phyloP scores from a whole-genome alignment of 1,140 invertebrate genomes.

The Achatina immaculata region DNA sequence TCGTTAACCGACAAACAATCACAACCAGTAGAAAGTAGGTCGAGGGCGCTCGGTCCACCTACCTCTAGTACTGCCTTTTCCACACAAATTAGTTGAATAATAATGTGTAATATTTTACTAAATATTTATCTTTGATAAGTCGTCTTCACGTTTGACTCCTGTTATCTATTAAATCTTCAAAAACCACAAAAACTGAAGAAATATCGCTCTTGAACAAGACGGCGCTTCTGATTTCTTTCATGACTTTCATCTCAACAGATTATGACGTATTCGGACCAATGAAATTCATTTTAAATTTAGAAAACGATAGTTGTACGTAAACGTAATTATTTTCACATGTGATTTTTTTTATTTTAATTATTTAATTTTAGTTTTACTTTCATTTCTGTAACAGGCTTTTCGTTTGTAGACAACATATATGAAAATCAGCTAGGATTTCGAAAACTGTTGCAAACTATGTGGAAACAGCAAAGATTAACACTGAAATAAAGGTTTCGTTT shows the following conservation, averaged over 20 bases:
- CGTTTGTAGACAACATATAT: no score
- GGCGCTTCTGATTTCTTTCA: not conserved
- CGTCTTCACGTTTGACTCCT: not conserved
- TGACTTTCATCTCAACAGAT: not conserved
- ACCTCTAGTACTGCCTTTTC: not conserved
- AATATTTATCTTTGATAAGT: not conserved
- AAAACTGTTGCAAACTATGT: no score
- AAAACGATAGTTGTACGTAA: no score
- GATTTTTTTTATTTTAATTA: no score
- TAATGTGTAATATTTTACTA: not conserved
- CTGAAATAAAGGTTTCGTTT: no score
- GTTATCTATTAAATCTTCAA: not conserved
- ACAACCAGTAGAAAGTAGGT: no score
- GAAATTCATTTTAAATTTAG: not conserved
- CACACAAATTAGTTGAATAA: not conserved
- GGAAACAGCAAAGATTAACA: no score
- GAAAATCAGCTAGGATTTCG: no score
- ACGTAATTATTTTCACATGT: no score
- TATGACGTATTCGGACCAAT: slow-evolving; percentile 17
- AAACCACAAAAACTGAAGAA: slow-evolving; percentile 1
- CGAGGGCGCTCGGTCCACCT: not conserved
- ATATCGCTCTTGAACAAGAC: not conserved
- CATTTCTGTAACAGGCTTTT: no score
- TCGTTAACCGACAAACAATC: no score
- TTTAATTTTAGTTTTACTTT: no score